Base-by-base conservation (phyloP, 2,797 vertebrate genomes). In the Peromyscus nudipes region DNA sequence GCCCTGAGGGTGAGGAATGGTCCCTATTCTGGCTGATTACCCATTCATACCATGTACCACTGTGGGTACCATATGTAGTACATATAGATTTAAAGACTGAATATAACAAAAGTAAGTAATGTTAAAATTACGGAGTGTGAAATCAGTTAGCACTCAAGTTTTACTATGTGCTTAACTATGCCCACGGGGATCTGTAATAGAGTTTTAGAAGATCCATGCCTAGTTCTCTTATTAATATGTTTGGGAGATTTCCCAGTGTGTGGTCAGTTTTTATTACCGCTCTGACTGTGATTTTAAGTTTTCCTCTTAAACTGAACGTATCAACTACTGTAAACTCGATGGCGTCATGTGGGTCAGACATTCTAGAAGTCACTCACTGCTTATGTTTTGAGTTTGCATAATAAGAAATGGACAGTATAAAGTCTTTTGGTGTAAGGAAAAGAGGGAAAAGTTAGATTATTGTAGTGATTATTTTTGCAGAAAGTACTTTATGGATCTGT, bases 171-270 rank as follows among this genome's bases (percentile, higher is more conserved):
- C 2, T 4, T 89, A 73, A 81, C 27, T 46, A 91, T 71, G 0
- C 65, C 46, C 40, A 29, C 57, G 29, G 77, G 87, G 62, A 46
- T 85, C 49, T 10, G 40, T 52, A 4, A 91, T 49, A 65, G 27
- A 43, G 17, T 60, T 75, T 94, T 94, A n/a, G 16, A 92, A 29
- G n/a, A 52, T 87, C 37, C 60, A 16, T 11, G 37, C 62, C 25
- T 52, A 65, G 7, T 76, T 91, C 25, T 25, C 11, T 83, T 84
- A 60, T 25, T 34, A 46, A 55, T 8, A 31, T 29, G 10, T 84
- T 93, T 95, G 90, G 79, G 79, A 84, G 3, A 49, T 79, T 92
- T 96, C 76, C 25, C 16, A 64, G 17, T 81, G 40, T 91, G 55
- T 43, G 52, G 12, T 29, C 64, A 49, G 2, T 93, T 46, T 84